Evolutionary conservation across 1,140 invertebrate species (phyloP).

Genomic region (Cydia fagiglandana): DNA sequence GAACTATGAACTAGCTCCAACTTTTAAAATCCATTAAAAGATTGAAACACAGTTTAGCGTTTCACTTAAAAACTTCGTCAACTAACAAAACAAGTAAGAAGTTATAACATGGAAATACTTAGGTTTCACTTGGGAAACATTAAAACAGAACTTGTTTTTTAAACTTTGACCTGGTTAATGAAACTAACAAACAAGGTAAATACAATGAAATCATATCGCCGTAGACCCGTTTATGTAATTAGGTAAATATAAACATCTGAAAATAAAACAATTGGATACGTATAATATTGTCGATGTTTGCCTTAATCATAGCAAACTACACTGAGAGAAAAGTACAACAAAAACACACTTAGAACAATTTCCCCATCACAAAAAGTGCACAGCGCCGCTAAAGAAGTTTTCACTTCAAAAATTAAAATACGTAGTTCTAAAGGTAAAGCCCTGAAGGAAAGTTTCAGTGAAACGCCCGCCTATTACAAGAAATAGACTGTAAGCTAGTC

Average conservation of each 20-base stretch:
- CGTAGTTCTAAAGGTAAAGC: neutral
- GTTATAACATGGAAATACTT: neutral
- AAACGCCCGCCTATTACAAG: neutral
- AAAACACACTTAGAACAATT: no score
- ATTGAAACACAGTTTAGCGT: neutral
- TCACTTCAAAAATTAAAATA: no score
- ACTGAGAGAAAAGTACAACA: no score
- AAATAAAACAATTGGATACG: no score
- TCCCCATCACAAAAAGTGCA: no score
- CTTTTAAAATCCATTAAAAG: neutral
- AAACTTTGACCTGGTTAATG: neutral
- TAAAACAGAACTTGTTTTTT: neutral
- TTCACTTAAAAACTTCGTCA: neutral
- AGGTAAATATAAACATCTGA: no score
- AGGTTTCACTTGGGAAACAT: neutral
- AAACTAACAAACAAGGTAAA: no score
- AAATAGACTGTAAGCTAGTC: neutral
- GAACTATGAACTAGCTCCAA: neutral
- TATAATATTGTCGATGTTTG: no score
- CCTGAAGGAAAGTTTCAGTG: neutral
- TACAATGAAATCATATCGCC: no score
- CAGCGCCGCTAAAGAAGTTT: no score
- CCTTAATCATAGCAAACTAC: no score
- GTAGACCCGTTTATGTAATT: no score
- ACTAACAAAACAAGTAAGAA: neutral